phyloP scores from a whole-genome alignment of 2,113 vertebrate species.

The Alaudala cheleensis region DNA sequence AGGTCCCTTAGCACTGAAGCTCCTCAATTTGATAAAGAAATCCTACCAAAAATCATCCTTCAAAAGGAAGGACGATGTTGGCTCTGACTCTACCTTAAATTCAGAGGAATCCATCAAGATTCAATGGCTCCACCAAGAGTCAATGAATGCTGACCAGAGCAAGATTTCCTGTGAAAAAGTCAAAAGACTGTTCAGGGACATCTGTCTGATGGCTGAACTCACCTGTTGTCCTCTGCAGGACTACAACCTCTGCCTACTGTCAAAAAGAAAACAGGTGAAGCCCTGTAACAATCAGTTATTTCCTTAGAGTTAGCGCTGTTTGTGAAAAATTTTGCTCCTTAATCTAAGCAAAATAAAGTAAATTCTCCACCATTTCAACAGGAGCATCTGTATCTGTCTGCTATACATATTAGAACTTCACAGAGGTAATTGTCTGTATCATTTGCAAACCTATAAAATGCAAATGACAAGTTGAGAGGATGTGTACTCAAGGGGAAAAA shows the following conservation, averaged over 20 bases:
- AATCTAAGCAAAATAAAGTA: constrained; percentile 14
- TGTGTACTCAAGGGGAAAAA: rapidly evolving
- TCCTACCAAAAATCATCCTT: not conserved
- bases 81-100: not conserved
- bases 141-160: not conserved
- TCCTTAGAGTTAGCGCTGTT: not conserved
- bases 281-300: not conserved
- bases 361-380: constrained; percentile 1
- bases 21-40: not conserved
- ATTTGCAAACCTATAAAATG: not conserved
- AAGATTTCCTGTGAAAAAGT: not conserved
- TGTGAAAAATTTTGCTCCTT: not conserved
- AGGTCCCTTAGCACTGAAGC: not conserved
- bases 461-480: not conserved
- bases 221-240: not conserved
- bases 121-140: not conserved
- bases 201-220: not conserved
- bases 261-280: not conserved
- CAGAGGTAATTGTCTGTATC: not conserved
- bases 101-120: not conserved
- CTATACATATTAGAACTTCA: not conserved
- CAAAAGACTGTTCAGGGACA: not conserved
- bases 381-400: not conserved
- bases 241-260: not conserved
- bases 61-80: not conserved